Percentiles rank a stretch among this genome's conserved stretches.
Evolutionary conservation across 2,797 vertebrate species (phyloP).

Genomic region (Phoeniculus purpureus): DNA sequence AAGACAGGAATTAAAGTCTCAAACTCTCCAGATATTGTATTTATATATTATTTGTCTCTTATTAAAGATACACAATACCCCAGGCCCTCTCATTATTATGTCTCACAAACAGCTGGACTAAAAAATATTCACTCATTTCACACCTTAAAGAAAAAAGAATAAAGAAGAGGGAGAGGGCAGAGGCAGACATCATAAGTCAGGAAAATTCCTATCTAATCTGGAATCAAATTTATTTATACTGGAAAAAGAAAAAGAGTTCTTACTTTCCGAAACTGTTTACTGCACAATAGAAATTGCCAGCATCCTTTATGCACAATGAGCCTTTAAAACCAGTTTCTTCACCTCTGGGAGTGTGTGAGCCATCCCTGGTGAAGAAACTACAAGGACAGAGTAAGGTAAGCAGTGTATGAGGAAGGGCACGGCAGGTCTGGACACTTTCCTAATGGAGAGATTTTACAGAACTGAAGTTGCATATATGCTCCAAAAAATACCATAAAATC

Average conservation of each 20-base stretch:
- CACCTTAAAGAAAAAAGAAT: background rate
- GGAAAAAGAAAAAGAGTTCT: background rate
- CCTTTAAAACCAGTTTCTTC: background rate
- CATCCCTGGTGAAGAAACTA: background rate
- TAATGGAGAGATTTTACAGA: background rate
- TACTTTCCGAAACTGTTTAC: background rate
- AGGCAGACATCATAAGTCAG: background rate
- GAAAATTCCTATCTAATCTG: background rate
- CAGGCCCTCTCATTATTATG: background rate
- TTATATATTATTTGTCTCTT: background rate
- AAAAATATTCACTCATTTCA: background rate
- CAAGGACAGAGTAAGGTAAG: background rate
- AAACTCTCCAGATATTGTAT: background rate
- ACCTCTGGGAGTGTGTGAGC: background rate
- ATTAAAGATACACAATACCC: background rate
- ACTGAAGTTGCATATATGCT: background rate
- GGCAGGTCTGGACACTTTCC: background rate
- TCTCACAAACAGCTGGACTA: background rate
- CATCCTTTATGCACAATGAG: background rate
- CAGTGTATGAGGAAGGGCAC: background rate
- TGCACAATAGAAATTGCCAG: background rate
- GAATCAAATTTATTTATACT: background rate
- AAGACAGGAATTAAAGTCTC: background rate
- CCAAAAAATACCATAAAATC: background rate
- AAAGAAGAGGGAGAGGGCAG: background rate